Evolutionary conservation across 2,113 vertebrate genomes (phyloP), one percentile per base, ranked within the genome.

Genomic region (Alethe castanea): DNA sequence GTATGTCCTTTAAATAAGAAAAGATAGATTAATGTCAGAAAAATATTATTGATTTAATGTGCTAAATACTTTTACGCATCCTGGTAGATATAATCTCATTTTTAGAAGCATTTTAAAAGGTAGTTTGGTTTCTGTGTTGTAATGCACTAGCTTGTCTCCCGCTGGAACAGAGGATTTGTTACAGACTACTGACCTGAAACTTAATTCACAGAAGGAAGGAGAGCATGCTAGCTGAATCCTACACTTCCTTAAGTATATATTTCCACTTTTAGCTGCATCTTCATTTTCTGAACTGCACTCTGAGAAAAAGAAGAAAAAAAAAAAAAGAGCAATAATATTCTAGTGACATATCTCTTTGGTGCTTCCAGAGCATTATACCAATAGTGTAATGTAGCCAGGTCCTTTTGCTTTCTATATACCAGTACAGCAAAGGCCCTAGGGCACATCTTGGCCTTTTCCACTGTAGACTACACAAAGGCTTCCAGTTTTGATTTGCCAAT

Each of bases 401-500:
- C 23, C 31, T 47, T 56, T 14, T 65, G 16, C 52, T 91, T 86
- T 62, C 42, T 93, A 8, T 33, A 82, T 72, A 8, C 8, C 33
- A 80, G 67, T 38, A 71, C 23, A 77, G 29, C 60, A 74, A 85
- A 88, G 69, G 44, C 52, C 76, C 26, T 73, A 91, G 86, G 87
- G 83, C 76, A 78, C 1, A 0, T 45, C 62, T 94, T 88, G 74
- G 54, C 74, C 57, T 96, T 95, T 94, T 92, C 86, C 35, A 36
- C 86, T 81, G 82, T 78, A 84, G 81, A 88, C 70, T 92, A 64
- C 66, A 59, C 60, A 81, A 76, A 79, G 59, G 61, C 17, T 95
- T 93, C 60, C 82, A 84, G 66, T 85, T 96, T 95, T 96, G 90
- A 96, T 95, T 91, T 91, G 77, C 80, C 87, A 94, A 0, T 87